These are phyloP conservation scores for Cantharis rustica DNA, from an alignment of 2,888 invertebrate genomes.

Conservation along the genomic window DNA sequence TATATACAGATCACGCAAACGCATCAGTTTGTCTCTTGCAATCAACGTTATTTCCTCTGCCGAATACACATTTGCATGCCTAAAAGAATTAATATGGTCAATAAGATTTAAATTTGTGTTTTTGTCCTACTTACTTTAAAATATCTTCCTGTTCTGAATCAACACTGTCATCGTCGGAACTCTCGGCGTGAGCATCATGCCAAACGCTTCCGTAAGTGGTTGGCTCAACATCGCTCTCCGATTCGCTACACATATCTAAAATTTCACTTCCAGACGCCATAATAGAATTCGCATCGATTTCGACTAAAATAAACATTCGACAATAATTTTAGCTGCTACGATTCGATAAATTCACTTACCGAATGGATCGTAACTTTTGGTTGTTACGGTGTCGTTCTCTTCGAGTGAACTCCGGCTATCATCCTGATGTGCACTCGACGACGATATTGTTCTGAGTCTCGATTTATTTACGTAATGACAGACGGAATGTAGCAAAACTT, in stretches of 20 bases:
- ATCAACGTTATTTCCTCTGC: conserved; percentile 84
- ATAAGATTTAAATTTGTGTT: background rate
- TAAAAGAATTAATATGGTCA: conserved; percentile 45
- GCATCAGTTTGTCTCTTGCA: conserved; percentile 73
- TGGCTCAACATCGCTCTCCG: conserved; percentile 74
- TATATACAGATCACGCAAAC: conserved; percentile 80
- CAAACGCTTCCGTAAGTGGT: conserved; percentile 67
- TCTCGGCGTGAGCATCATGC: conserved; percentile 67
- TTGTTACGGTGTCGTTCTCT: conserved; percentile 56
- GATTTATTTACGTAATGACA: conserved; percentile 65
- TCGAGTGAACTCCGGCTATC: conserved; percentile 50
- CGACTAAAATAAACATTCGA: conserved; percentile 51
- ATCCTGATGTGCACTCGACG: conserved; percentile 45
- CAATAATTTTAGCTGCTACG: background rate
- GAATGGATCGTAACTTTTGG: conserved; percentile 62
- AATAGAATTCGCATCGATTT: conserved; percentile 60
- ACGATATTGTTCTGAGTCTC: conserved; percentile 39
- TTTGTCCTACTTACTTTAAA: conserved; percentile 64
- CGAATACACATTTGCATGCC: conserved; percentile 87
- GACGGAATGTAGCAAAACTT: conserved; percentile 67
- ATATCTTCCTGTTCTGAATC: conserved; percentile 78
- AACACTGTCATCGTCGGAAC: conserved; percentile 78
- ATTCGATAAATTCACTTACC: conserved; percentile 51
- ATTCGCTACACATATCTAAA: conserved; percentile 73
- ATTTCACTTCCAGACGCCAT: conserved; percentile 63